Base-by-base conservation (phyloP, 2,888 invertebrate genomes). In the Siphlonurus alternatus region DNA sequence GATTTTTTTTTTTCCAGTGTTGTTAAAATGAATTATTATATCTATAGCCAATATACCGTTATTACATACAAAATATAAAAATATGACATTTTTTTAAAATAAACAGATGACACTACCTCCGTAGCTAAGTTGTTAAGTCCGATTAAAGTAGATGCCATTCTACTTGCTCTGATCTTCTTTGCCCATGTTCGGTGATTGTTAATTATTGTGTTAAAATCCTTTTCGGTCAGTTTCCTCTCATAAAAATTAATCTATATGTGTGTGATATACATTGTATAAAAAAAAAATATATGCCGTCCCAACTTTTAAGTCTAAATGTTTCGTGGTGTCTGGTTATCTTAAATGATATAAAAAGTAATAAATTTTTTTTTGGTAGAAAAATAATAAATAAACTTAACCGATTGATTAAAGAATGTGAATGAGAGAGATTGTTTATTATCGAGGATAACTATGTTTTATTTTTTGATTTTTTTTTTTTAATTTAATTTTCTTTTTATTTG, bases 281-380 rank as follows among this genome's bases (percentile, higher is more conserved):
- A 56, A 56, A 20, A 22, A 56, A 20, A 56, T 56, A 56, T 22
- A 56, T 56, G 56, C 56, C 56, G 56, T 56, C 56, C 56, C 56
- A 56, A 56, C 56, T 56, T 56, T 56, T 56, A 56, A 56, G 56
- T 56, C 56, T 56, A 56, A n/a, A 56, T 56, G 56, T 56, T n/a
- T 56, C 5, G 38, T 38, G 38, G 38, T 38, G 38, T 38, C 38
- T 38, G 38, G 38, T 38, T 38, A 38, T n/a, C n/a, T n/a, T n/a
- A n/a, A 10, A 38, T 38, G 15, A 38, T 38, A 38, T 38, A 38
- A 38, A 10, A 38, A 38, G 15, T 38, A 38, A 38, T 10, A 15
- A 38, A 38, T 15, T 15, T 38, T 38, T 38, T 38, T 38, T 38
- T 38, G 38, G 38, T 10, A 38, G 15, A 38, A 38, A 38, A 38